Evolutionary conservation across 2,113 vertebrate genomes (phyloP).

Genomic region (Procavia capensis): DNA sequence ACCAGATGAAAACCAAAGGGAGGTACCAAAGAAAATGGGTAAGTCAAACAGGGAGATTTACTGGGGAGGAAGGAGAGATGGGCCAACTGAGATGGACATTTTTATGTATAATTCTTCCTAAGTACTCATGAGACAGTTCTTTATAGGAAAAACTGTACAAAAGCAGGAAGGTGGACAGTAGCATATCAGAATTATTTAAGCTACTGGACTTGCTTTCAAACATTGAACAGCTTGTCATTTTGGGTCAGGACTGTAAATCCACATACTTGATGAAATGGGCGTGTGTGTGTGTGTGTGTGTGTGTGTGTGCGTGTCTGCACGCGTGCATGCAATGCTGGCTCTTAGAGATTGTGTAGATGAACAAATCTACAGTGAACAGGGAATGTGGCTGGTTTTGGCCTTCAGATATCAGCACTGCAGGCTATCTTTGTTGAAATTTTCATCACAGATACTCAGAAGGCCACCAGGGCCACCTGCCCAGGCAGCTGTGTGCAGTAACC

Average conservation of each 20-base stretch:
- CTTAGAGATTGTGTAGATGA: not conserved
- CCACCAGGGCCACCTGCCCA: not conserved
- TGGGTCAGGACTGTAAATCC: not conserved
- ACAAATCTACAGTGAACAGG: not conserved
- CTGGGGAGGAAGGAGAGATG: not conserved
- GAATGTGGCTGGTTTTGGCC: constrained; percentile 14
- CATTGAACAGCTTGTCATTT: constrained; percentile 10
- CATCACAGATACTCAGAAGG: not conserved
- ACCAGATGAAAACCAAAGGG: not conserved
- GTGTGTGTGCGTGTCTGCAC: not conserved
- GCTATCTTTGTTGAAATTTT: constrained; percentile 35
- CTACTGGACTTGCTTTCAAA: not conserved
- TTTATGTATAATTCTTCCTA: not conserved
- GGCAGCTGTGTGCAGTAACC: not conserved
- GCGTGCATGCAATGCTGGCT: not conserved
- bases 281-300: not conserved
- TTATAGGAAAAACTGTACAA: not conserved
- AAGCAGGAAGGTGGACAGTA: not conserved
- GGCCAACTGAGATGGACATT: not conserved
- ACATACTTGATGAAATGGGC: not conserved
- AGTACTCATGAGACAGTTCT: not conserved
- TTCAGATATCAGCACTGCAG: not conserved
- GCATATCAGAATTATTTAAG: not conserved
- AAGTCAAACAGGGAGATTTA: not conserved
- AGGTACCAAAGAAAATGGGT: constrained; percentile 8